Evolutionary conservation across 2,797 vertebrate genomes (phyloP).

Genomic region (Microchirus variegatus): DNA sequence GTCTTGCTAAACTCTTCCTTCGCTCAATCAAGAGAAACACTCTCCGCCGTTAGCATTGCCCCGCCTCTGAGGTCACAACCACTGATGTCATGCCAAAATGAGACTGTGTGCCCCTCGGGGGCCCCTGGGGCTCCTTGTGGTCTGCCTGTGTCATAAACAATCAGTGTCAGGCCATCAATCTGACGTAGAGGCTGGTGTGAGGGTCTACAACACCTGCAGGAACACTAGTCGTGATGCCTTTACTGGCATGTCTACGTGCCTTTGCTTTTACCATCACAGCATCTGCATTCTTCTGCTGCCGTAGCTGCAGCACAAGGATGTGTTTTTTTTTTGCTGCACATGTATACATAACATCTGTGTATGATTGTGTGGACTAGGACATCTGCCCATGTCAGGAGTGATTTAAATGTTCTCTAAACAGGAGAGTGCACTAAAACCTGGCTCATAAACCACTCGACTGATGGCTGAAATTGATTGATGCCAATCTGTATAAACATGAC

Average conservation of each 20-base stretch:
- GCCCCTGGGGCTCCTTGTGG: conserved; percentile 42
- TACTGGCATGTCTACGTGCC: conserved; percentile 28
- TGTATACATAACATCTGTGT: conserved; percentile 52
- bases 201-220: conserved; percentile 68
- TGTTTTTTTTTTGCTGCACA: conserved; percentile 12
- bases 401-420: conserved; percentile 55
- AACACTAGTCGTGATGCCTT: conserved; percentile 55
- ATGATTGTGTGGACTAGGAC: conserved; percentile 44
- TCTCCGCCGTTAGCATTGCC: conserved; percentile 41
- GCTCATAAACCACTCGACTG: conserved; percentile 51
- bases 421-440: conserved; percentile 24
- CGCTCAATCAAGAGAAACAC: conserved; percentile 49
- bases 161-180: conserved; percentile 54
- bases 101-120: conserved; percentile 37
- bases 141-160: conserved; percentile 56
- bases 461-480: conserved; percentile 39
- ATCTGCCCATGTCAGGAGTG: conserved; percentile 58
- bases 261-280: conserved; percentile 34
- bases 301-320: conserved; percentile 4
- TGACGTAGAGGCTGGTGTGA: conserved; percentile 31
- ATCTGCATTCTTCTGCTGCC: conserved; percentile 23
- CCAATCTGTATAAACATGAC: conserved; percentile 34
- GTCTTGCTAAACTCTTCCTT: conserved; percentile 30
- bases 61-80: conserved; percentile 55
- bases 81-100: conserved; percentile 64